Conservation (phyloP, 2,113 vertebrate genomes). For the Menidia beryllina region DNA sequence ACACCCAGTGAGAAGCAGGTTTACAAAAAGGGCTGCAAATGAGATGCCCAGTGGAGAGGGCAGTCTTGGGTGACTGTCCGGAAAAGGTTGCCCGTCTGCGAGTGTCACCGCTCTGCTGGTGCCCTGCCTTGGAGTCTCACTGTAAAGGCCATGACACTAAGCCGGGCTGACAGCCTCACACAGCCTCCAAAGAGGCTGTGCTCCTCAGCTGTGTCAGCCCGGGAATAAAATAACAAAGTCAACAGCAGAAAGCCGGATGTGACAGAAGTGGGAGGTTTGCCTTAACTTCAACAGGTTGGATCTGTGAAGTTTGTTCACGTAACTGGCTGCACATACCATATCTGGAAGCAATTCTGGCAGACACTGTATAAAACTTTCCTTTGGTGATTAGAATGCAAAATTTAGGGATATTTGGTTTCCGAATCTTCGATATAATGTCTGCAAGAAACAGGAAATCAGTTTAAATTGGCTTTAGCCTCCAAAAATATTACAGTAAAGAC, state of each 20-base stretch:
- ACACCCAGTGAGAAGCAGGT: not conserved
- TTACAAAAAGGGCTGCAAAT: not conserved
- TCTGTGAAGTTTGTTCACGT: not conserved
- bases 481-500: not conserved
- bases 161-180: constrained; percentile 54
- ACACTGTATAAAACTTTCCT: too few species aligned
- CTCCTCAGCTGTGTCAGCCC: not conserved
- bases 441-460: constrained; percentile 3
- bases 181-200: constrained; percentile 16
- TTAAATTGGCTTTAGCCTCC: not conserved
- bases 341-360: too few species aligned
- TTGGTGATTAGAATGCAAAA: constrained; percentile 14
- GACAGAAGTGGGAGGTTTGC: not conserved
- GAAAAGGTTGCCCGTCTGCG: constrained; percentile 10
- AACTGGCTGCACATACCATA: too few species aligned
- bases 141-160: constrained; percentile 41
- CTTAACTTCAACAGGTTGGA: not conserved
- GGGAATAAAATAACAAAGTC: constrained; percentile 1
- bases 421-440: too few species aligned
- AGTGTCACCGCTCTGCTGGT: constrained; percentile 51
- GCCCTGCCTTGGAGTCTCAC: constrained; percentile 43
- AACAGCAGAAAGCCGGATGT: not conserved
- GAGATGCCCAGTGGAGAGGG: constrained; percentile 28
- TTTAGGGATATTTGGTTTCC: constrained; percentile 2
- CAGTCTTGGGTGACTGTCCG: too few species aligned